Conservation (phyloP, 1,140 invertebrate genomes). For the Wiebesia pumilae region DNA sequence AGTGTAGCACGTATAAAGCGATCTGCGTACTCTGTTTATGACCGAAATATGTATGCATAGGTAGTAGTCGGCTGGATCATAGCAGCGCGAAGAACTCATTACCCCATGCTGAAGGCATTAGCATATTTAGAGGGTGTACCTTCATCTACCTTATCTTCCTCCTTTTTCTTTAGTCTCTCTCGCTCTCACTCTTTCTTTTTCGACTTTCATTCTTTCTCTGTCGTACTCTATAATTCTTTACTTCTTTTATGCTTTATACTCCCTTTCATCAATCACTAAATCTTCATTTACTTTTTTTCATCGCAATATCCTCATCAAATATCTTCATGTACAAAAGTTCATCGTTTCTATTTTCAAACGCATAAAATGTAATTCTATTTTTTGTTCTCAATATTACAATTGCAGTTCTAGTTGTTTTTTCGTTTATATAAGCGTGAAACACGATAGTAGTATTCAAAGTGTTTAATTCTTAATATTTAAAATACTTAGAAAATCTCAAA, state of each 20-base stretch:
- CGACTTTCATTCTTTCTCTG: too few relatives aligned
- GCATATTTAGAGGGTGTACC: constrained; percentile 72
- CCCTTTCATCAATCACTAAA: constrained; percentile 15
- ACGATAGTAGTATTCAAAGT: not conserved
- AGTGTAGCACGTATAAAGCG: constrained; percentile 60
- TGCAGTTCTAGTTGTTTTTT: not conserved
- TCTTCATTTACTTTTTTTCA: constrained; percentile 23
- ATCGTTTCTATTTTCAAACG: not conserved
- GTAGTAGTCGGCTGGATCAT: constrained; percentile 65
- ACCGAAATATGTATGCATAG: constrained; percentile 73
- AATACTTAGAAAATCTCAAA: not conserved
- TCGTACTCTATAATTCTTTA: not conserved
- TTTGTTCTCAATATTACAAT: not conserved
- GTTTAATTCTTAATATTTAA: not conserved
- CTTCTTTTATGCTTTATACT: constrained; percentile 11
- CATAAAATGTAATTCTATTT: constrained; percentile 18
- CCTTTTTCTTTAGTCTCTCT: constrained; percentile 56
- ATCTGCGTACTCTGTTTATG: constrained; percentile 72
- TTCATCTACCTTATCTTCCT: constrained; percentile 48
- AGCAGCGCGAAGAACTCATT: constrained; percentile 72
- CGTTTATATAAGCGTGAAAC: not conserved
- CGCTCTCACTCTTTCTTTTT: constrained; percentile 32
- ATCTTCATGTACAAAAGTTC: constrained; percentile 31
- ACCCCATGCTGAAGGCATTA: constrained; percentile 68
- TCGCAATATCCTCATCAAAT: not conserved